Conservation (phyloP, 2,888 invertebrate genomes). For the Plebejus melissa region DNA sequence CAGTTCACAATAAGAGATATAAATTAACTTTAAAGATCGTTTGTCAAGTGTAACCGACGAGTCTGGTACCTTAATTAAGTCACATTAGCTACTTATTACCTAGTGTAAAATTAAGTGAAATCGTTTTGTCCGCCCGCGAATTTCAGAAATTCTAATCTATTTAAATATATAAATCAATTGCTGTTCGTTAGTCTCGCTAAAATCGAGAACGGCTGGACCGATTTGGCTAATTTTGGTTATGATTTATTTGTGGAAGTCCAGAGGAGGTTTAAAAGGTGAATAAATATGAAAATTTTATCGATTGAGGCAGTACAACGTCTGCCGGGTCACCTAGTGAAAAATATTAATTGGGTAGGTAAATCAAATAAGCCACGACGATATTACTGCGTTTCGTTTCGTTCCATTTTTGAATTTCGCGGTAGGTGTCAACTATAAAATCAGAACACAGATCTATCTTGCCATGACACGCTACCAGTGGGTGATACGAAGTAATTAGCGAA, state of each 20-base stretch:
- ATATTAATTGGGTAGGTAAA: no score
- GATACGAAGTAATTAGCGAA: constrained; percentile 18
- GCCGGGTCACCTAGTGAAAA: no score
- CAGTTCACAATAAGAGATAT: constrained; percentile 7
- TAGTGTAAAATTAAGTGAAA: constrained; percentile 17
- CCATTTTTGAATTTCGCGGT: constrained; percentile 1
- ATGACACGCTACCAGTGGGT: neutral
- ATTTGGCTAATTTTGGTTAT: no score
- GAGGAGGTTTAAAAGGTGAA: no score
- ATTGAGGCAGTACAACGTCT: no score
- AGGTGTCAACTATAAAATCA: constrained; percentile 26
- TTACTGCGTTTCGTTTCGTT: no score
- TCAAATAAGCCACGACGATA: no score
- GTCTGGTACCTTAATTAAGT: neutral
- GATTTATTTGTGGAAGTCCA: no score
- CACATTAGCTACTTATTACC: constrained; percentile 6
- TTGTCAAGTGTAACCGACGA: constrained; percentile 7
- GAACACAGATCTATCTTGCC: constrained; percentile 18
- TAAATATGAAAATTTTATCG: no score
- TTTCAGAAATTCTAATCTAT: neutral
- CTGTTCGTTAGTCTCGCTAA: neutral
- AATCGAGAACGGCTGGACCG: constrained; percentile 18
- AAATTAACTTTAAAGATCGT: constrained; percentile 4
- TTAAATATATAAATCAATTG: no score
- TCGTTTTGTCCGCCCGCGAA: constrained; percentile 1